A percentile compares a stretch with the other conserved stretches of the same genome.
Conservation (phyloP, 2,888 invertebrate species). For the Anagyrus pseudococci region DNA sequence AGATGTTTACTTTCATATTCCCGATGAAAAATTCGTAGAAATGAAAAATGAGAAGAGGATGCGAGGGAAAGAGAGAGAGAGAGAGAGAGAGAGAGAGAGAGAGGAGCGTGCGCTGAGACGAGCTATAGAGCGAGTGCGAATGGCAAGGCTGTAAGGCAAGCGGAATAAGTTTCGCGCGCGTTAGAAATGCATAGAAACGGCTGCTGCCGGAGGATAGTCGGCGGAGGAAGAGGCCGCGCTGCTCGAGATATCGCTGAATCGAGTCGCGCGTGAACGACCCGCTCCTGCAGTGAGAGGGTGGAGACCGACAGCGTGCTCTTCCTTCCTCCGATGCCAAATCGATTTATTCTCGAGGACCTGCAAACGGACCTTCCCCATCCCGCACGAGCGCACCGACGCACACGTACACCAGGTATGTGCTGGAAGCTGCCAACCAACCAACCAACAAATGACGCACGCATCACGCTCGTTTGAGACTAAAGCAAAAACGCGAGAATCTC, state of each 20-base stretch:
- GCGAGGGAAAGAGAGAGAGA: constrained; percentile 10
- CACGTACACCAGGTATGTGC: constrained; percentile 10
- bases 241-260: constrained; percentile 33
- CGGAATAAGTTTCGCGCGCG: constrained; percentile 33
- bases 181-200: constrained; percentile 36
- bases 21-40: too few species aligned
- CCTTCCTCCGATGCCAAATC: constrained; percentile 23
- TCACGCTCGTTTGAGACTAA: constrained; percentile 15
- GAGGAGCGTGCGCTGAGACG: not conserved
- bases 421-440: not conserved
- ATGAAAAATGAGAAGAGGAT: too few species aligned
- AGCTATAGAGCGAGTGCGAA: constrained; percentile 5
- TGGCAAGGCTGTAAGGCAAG: constrained; percentile 18
- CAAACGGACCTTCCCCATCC: constrained; percentile 15
- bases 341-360: constrained; percentile 34
- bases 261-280: not conserved
- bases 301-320: too few species aligned
- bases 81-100: constrained; percentile 6
- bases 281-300: not conserved
- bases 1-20: too few species aligned
- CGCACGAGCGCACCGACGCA: constrained; percentile 12
- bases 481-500: constrained; percentile 20
- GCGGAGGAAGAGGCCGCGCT: not conserved
- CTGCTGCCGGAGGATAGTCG: not conserved
- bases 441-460: constrained; percentile 15